Conservation (phyloP, 2,888 invertebrate genomes). For the Morpho deidamia region DNA sequence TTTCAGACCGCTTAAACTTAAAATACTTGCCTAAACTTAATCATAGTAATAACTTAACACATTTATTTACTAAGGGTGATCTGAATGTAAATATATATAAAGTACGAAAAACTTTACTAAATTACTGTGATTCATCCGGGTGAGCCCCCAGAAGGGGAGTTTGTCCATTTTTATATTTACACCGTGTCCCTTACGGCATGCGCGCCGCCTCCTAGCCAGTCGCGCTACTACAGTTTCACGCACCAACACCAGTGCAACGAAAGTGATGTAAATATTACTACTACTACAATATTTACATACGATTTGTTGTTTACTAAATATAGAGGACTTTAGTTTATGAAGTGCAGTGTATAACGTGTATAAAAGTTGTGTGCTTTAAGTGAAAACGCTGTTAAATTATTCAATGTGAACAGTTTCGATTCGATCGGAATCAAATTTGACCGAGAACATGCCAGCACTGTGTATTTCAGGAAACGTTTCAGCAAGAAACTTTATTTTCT, state of each 20-base stretch:
- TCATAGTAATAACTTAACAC: slow-evolving; percentile 6
- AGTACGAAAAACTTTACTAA: slow-evolving; percentile 49
- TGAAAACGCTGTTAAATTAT: slow-evolving; percentile 47
- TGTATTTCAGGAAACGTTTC: slow-evolving; percentile 75
- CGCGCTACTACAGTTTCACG: slow-evolving; percentile 70
- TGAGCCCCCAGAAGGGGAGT: slow-evolving; percentile 74
- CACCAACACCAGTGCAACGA: slow-evolving; percentile 69
- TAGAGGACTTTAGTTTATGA: slow-evolving; percentile 40
- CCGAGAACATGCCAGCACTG: slow-evolving; percentile 63
- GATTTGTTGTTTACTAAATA: slow-evolving; percentile 60
- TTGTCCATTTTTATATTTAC: slow-evolving; percentile 77
- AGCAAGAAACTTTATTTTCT: slow-evolving; percentile 72
- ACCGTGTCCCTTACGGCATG: slow-evolving; percentile 72
- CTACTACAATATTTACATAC: slow-evolving; percentile 66
- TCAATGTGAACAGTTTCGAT: slow-evolving; percentile 57
- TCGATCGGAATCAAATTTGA: slow-evolving; percentile 57
- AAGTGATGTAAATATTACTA: slow-evolving; percentile 73
- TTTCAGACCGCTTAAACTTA: slow-evolving; percentile 55
- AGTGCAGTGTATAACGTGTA: slow-evolving; percentile 35
- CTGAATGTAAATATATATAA: slow-evolving; percentile 41
- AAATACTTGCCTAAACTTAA: slow-evolving; percentile 32
- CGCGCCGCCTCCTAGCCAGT: slow-evolving; percentile 74
- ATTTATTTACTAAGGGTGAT: slow-evolving; percentile 33
- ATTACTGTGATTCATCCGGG: slow-evolving; percentile 71
- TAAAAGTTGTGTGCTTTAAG: slow-evolving; percentile 46